A percentile compares a stretch with the other conserved stretches of the same genome.
phyloP scores from a whole-genome alignment of 2,113 vertebrate species.

The Atherinomorus stipes region DNA sequence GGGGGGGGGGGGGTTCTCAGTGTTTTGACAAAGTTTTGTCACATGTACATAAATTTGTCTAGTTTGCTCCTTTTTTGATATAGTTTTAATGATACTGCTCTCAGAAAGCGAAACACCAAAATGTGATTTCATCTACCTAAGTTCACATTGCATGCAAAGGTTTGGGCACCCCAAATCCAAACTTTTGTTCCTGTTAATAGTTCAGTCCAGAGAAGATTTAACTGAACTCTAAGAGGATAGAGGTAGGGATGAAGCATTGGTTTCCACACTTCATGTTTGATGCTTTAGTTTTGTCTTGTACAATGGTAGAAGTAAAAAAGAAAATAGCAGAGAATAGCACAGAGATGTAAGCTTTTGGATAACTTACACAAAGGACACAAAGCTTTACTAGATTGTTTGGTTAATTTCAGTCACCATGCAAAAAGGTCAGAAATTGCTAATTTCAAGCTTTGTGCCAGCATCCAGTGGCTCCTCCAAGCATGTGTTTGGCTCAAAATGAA shows the following conservation, averaged over 20 bases:
- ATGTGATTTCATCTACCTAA: neutral
- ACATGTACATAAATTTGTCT: too few relatives aligned
- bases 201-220: too few relatives aligned
- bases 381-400: neutral
- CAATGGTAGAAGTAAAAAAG: neutral
- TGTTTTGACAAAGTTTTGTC: too few relatives aligned
- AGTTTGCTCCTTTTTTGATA: too few relatives aligned
- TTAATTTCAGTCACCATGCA: neutral
- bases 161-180: neutral
- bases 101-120: neutral
- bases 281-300: neutral
- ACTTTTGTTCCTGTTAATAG: too few relatives aligned
- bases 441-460: neutral
- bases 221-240: too few relatives aligned
- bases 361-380: neutral
- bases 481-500: too few relatives aligned
- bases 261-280: neutral
- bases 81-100: too few relatives aligned
- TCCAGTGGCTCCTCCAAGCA: too few relatives aligned
- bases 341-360: too few relatives aligned
- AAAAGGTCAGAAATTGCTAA: neutral
- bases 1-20: too few relatives aligned
- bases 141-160: neutral
- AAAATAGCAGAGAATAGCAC: neutral
- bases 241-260: too few relatives aligned